These are phyloP conservation scores for Diachrysia chrysitis DNA, from an alignment of 2,888 invertebrate genomes.

Conservation along the genomic window DNA sequence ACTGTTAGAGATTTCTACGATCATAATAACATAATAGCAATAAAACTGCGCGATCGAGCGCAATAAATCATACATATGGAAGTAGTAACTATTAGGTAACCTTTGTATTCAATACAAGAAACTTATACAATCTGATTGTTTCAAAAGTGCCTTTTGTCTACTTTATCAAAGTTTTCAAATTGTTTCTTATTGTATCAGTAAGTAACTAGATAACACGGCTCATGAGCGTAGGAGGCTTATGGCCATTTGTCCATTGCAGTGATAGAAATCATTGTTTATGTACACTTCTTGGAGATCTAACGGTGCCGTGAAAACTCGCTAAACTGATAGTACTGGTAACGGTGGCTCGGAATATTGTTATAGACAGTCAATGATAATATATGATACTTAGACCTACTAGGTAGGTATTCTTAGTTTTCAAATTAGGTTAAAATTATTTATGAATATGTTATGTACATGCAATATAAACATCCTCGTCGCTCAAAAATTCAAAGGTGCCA, in stretches of 20 bases:
- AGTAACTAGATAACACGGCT: not conserved
- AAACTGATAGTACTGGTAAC: not conserved
- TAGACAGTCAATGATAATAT: not conserved
- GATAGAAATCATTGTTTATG: not conserved
- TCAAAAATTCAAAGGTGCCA: too few relatives aligned
- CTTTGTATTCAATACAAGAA: constrained; percentile 6
- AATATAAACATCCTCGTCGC: too few relatives aligned
- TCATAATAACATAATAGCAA: constrained; percentile 33
- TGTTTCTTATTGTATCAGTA: not conserved
- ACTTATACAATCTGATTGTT: constrained; percentile 5
- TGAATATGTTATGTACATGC: too few relatives aligned
- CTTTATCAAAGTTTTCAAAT: constrained; percentile 4
- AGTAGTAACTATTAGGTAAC: constrained; percentile 14
- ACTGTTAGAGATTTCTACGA: constrained; percentile 38
- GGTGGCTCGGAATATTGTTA: too few relatives aligned
- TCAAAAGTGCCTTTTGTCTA: constrained; percentile 2
- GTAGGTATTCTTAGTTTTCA: too few relatives aligned
- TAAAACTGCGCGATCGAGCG: constrained; percentile 25
- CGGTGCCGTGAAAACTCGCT: not conserved
- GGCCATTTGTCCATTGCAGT: not conserved
- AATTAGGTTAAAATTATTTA: too few relatives aligned
- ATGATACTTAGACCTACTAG: too few relatives aligned
- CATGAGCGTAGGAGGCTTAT: not conserved
- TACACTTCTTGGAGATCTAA: not conserved
- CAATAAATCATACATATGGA: constrained; percentile 30